Evolutionary conservation across 2,113 vertebrate species (phyloP).

Genomic region (Cynocephalus volans): DNA sequence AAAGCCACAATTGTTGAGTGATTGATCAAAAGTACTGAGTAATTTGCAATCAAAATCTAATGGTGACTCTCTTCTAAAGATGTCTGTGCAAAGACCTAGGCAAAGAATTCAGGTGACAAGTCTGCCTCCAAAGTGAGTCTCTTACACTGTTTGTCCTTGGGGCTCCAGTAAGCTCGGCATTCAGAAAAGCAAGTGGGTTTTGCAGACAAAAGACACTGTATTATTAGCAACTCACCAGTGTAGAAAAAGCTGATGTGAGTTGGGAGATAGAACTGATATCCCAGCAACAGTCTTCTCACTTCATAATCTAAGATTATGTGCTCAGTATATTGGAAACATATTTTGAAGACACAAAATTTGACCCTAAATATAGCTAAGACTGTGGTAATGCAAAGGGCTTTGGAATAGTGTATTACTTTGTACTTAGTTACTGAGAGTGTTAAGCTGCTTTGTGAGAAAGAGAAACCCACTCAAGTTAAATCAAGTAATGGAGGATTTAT

Average conservation of each 20-base stretch:
- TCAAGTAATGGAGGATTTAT: not conserved
- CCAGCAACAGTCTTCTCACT: constrained; percentile 17
- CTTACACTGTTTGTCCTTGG: not conserved
- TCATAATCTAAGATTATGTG: not conserved
- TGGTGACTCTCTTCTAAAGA: not conserved
- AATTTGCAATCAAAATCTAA: not conserved
- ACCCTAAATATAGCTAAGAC: constrained; percentile 34
- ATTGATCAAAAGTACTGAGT: not conserved
- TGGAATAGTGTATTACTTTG: not conserved
- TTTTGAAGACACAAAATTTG: not conserved
- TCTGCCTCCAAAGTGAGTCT: not conserved
- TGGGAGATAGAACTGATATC: not conserved
- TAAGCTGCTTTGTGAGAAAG: not conserved
- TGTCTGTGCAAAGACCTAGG: not conserved
- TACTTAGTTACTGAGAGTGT: not conserved
- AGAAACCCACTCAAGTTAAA: not conserved
- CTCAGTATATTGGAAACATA: not conserved
- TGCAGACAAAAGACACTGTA: not conserved
- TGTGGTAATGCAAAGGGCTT: not conserved
- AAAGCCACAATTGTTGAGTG: not conserved
- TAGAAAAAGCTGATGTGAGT: not conserved
- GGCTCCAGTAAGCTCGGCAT: not conserved
- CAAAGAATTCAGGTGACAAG: not conserved
- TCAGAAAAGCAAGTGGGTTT: not conserved
- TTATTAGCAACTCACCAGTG: not conserved